A percentile compares a stretch with the other conserved stretches of the same genome.
Conservation (phyloP, 2,113 vertebrate genomes). For the Heteronetta atricapilla region DNA sequence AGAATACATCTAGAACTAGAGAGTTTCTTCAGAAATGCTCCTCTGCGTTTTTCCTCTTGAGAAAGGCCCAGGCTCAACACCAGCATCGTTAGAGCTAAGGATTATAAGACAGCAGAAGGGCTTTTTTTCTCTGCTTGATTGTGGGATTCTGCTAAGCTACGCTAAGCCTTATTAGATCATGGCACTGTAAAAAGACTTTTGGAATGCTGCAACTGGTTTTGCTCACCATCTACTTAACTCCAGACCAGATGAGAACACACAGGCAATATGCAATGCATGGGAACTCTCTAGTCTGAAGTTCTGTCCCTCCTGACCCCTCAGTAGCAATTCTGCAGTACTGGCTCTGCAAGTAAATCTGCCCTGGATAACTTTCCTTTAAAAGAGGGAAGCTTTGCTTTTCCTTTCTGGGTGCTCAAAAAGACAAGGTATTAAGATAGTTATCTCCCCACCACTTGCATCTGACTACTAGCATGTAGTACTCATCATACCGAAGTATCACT, state of each 20-base stretch:
- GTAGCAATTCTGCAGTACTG: not conserved
- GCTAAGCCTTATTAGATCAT: not conserved
- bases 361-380: not conserved
- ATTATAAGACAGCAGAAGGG: not conserved
- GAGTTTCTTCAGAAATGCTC: not conserved
- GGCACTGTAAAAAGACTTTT: not conserved
- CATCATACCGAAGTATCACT: not conserved
- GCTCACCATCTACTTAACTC: not conserved
- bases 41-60: not conserved
- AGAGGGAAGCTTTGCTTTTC: not conserved
- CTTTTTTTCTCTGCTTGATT: not conserved
- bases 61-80: slow-evolving; percentile 24
- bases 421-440: not conserved
- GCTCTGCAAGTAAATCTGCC: not conserved
- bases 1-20: not conserved
- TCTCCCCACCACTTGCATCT: not conserved
- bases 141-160: not conserved
- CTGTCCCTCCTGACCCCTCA: not conserved
- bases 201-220: slow-evolving; percentile 25
- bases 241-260: not conserved
- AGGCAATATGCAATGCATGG: not conserved
- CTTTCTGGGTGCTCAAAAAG: not conserved
- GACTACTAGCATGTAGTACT: not conserved
- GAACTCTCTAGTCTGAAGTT: not conserved
- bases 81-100: slow-evolving; percentile 26